phyloP scores from a whole-genome alignment of 2,888 invertebrate species.

The Drosophila flavopinicola region DNA sequence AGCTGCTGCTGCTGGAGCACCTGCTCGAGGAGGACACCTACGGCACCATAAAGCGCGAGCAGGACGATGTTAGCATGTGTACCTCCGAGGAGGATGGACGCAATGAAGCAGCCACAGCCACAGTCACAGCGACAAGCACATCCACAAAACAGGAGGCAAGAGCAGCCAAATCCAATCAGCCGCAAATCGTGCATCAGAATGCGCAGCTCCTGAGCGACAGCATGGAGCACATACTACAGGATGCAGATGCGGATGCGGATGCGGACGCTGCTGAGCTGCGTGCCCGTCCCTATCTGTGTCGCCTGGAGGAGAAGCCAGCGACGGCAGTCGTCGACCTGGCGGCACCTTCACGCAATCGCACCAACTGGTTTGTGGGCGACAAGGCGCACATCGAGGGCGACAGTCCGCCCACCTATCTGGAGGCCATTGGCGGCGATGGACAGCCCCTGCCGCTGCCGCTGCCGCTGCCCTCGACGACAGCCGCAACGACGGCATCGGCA shows the following conservation, averaged over 20 bases:
- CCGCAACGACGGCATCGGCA: slow-evolving; percentile 1
- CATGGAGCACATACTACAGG: slow-evolving; percentile 80
- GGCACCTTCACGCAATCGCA: slow-evolving; percentile 73
- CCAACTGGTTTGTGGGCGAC: slow-evolving; percentile 82
- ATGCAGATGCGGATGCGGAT: slow-evolving; percentile 39
- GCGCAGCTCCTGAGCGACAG: slow-evolving; percentile 80
- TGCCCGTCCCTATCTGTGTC: slow-evolving; percentile 67
- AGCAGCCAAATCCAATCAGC: slow-evolving; percentile 21
- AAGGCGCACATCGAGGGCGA: slow-evolving; percentile 76
- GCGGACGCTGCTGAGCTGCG: slow-evolving; percentile 44
- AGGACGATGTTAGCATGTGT: slow-evolving; percentile 84
- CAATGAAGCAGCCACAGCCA: slow-evolving; percentile 22
- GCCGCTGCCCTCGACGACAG: not conserved
- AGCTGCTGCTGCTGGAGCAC: slow-evolving; percentile 88
- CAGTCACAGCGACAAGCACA: not conserved
- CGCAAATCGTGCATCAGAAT: slow-evolving; percentile 83
- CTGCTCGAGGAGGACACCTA: slow-evolving; percentile 89
- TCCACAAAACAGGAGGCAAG: not conserved
- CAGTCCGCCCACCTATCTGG: slow-evolving; percentile 83
- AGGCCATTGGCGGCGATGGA: slow-evolving; percentile 77
- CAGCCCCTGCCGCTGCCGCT: slow-evolving; percentile 13
- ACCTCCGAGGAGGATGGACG: slow-evolving; percentile 84
- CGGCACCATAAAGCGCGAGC: slow-evolving; percentile 85
- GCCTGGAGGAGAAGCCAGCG: slow-evolving; percentile 54
- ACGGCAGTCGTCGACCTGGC: slow-evolving; percentile 65